Evolutionary conservation across 2,888 invertebrate species (phyloP).

Genomic region (Eristalis arbustorum): DNA sequence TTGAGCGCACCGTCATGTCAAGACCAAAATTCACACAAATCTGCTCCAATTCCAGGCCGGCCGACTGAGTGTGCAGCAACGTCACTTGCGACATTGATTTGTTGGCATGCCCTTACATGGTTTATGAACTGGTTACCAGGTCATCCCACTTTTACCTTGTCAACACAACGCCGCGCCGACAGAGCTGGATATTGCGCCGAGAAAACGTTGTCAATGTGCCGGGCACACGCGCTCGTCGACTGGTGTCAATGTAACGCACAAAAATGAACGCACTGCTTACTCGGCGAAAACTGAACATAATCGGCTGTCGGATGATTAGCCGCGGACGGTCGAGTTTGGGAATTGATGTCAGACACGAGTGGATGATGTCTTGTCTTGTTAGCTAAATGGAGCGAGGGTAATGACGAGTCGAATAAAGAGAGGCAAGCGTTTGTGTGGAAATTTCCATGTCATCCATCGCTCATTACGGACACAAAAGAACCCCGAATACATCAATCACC

Average conservation of each 20-base stretch:
- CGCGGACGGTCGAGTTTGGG: not conserved
- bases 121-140: conserved; percentile 9
- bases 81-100: conserved; percentile 6
- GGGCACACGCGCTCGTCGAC: not conserved
- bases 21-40: not conserved
- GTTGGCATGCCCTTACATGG: conserved; percentile 2
- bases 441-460: too few species aligned
- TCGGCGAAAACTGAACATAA: not conserved
- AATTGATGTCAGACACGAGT: not conserved
- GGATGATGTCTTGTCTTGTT: not conserved
- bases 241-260: not conserved
- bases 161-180: not conserved
- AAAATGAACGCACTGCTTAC: not conserved
- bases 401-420: too few species aligned
- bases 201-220: not conserved
- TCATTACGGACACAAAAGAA: not conserved
- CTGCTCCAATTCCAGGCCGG: not conserved
- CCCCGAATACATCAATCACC: not conserved
- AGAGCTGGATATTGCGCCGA: not conserved
- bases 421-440: too few species aligned
- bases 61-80: not conserved
- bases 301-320: not conserved
- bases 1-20: not conserved
- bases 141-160: conserved; percentile 24
- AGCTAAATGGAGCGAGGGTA: not conserved